Evolutionary conservation across 2,113 vertebrate species (phyloP).

Genomic region (Ariopsis seemanni): DNA sequence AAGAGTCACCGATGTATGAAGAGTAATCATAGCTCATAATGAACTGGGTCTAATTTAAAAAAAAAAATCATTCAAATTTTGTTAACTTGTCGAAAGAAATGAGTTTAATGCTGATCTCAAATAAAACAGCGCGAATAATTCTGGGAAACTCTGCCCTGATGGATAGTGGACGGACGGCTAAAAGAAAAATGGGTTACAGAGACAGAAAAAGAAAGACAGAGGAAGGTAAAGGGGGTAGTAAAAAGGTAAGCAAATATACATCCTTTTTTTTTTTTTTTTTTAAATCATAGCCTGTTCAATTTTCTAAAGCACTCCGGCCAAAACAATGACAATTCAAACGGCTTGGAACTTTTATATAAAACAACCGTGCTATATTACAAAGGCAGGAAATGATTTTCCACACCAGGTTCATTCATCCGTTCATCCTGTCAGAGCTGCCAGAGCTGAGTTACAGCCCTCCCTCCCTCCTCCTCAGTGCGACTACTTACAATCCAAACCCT

Average conservation of each 20-base stretch:
- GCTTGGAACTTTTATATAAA: slow-evolving; percentile 19
- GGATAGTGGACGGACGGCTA: too few species aligned
- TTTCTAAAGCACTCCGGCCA: slow-evolving; percentile 39
- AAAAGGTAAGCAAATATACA: not conserved
- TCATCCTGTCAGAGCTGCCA: slow-evolving; percentile 16
- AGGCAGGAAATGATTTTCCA: slow-evolving; percentile 46
- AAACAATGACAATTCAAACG: slow-evolving; percentile 40
- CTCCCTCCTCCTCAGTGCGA: not conserved
- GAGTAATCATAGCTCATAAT: not conserved
- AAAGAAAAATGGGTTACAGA: not conserved
- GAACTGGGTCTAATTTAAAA: not conserved
- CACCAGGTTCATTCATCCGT: slow-evolving; percentile 21
- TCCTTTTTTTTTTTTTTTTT: not conserved
- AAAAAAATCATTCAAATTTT: not conserved
- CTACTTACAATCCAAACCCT: not conserved
- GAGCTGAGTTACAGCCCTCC: not conserved
- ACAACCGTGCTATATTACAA: slow-evolving; percentile 36
- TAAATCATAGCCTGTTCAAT: slow-evolving; percentile 40
- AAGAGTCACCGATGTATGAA: not conserved
- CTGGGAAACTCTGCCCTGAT: too few species aligned
- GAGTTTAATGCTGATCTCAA: not conserved
- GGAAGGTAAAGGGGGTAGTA: not conserved
- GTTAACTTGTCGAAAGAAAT: too few species aligned
- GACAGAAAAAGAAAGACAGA: not conserved
- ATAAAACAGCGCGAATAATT: not conserved